phyloP scores from a whole-genome alignment of 2,888 invertebrate species.

The Cheilosia grossa region DNA sequence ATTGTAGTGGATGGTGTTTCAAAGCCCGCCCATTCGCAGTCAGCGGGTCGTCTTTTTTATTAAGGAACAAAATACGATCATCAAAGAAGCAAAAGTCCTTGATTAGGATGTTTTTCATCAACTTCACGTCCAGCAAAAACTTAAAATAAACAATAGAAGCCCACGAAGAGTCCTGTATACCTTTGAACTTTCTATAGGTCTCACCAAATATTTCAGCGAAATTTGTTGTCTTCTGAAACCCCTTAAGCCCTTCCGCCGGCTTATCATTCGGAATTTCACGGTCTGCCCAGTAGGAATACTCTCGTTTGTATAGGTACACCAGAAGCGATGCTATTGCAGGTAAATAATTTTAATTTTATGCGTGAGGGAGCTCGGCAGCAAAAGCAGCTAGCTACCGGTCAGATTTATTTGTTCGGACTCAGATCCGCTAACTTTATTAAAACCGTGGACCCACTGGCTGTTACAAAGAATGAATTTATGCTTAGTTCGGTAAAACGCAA shows the following conservation, averaged over 20 bases:
- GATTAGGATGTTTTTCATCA: slow-evolving; percentile 78
- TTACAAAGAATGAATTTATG: too few relatives aligned
- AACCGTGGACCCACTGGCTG: too few relatives aligned
- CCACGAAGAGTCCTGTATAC: slow-evolving; percentile 79
- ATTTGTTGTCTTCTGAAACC: slow-evolving; percentile 75
- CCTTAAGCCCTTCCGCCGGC: slow-evolving; percentile 75
- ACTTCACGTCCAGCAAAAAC: slow-evolving; percentile 79
- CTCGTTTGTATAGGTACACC: slow-evolving; percentile 16
- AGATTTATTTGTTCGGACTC: too few relatives aligned
- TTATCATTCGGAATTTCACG: slow-evolving; percentile 76
- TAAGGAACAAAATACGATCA: slow-evolving; percentile 80
- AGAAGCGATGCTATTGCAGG: slow-evolving; percentile 11
- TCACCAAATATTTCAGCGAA: slow-evolving; percentile 75
- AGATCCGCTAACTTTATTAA: too few relatives aligned
- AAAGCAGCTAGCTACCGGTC: too few relatives aligned
- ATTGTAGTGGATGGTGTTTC: slow-evolving; percentile 87
- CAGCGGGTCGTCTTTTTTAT: slow-evolving; percentile 80
- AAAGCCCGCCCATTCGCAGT: slow-evolving; percentile 85
- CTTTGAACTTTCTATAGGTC: slow-evolving; percentile 77
- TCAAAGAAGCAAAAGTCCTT: slow-evolving; percentile 79
- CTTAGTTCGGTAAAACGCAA: too few relatives aligned
- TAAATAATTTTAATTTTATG: too few relatives aligned
- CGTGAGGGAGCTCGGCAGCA: too few relatives aligned
- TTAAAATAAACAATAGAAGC: slow-evolving; percentile 79
- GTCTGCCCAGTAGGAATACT: slow-evolving; percentile 75